Conservation (phyloP, 2,888 invertebrate species). For the Stenoptilia bipunctidactyla region DNA sequence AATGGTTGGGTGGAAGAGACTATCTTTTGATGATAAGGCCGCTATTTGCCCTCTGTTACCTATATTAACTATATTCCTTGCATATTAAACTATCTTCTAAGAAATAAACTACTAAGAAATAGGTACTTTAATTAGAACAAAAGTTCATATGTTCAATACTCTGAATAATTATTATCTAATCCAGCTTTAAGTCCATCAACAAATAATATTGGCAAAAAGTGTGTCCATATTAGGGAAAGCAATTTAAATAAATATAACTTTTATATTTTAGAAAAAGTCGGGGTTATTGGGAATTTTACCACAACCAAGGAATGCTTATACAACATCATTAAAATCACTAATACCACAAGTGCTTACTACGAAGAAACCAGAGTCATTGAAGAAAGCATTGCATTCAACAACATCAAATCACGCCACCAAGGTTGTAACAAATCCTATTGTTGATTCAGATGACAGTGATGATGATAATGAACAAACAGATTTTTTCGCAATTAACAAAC, state of each 20-base stretch:
- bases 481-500: constrained; percentile 67
- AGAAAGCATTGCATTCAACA: constrained; percentile 27
- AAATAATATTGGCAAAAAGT: too few species aligned
- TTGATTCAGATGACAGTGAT: constrained; percentile 58
- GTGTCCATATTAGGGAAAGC: too few species aligned
- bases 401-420: constrained; percentile 23
- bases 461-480: constrained; percentile 65
- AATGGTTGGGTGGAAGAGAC: too few species aligned
- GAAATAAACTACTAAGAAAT: too few species aligned
- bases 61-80: neutral
- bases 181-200: too few species aligned
- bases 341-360: constrained; percentile 55
- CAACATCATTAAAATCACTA: constrained; percentile 39
- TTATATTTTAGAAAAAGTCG: constrained; percentile 68
- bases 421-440: constrained; percentile 17
- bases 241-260: too few species aligned
- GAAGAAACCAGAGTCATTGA: constrained; percentile 31
- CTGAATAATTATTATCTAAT: too few species aligned
- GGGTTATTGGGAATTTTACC: constrained; percentile 79
- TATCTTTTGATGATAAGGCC: too few species aligned
- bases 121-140: too few species aligned
- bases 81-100: too few species aligned
- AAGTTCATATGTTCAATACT: too few species aligned
- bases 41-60: neutral
- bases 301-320: constrained; percentile 69